Conservation (phyloP, 2,113 vertebrate genomes). For the Ibidorhyncha struthersii region DNA sequence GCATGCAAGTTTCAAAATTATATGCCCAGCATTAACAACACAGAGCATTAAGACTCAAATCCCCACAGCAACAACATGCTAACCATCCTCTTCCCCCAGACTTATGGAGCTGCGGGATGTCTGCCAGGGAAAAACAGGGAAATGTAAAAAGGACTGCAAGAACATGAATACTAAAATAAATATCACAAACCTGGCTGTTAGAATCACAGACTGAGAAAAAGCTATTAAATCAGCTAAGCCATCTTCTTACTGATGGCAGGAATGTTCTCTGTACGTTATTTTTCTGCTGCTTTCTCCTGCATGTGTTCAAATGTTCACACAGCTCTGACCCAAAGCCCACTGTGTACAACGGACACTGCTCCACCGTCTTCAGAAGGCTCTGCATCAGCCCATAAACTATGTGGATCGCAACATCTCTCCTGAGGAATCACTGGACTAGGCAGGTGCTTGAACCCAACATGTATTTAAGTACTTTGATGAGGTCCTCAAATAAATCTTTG, state of each 20-base stretch:
- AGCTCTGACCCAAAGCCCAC: background rate
- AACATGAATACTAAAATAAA: slow-evolving; percentile 71
- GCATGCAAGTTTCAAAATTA: slow-evolving; percentile 50
- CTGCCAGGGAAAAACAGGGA: slow-evolving; percentile 66
- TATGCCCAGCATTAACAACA: slow-evolving; percentile 48
- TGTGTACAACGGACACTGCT: background rate
- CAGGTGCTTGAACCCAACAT: background rate
- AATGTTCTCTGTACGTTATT: background rate
- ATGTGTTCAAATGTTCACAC: background rate
- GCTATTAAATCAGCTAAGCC: slow-evolving; percentile 63
- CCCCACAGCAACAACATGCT: slow-evolving; percentile 69
- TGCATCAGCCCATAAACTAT: background rate
- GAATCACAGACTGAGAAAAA: slow-evolving; percentile 63
- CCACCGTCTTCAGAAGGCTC: background rate
- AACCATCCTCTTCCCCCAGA: slow-evolving; percentile 70
- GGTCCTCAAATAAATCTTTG: background rate
- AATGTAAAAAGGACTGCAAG: slow-evolving; percentile 68
- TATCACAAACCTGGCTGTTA: slow-evolving; percentile 63
- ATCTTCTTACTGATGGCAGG: slow-evolving; percentile 24
- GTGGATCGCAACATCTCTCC: background rate
- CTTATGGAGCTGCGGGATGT: slow-evolving; percentile 66
- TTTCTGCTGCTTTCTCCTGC: background rate
- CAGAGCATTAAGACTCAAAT: slow-evolving; percentile 57
- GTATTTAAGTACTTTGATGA: background rate
- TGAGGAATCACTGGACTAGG: background rate